Base-by-base conservation (phyloP, 2,113 vertebrate species). In the Alligator sinensis region DNA sequence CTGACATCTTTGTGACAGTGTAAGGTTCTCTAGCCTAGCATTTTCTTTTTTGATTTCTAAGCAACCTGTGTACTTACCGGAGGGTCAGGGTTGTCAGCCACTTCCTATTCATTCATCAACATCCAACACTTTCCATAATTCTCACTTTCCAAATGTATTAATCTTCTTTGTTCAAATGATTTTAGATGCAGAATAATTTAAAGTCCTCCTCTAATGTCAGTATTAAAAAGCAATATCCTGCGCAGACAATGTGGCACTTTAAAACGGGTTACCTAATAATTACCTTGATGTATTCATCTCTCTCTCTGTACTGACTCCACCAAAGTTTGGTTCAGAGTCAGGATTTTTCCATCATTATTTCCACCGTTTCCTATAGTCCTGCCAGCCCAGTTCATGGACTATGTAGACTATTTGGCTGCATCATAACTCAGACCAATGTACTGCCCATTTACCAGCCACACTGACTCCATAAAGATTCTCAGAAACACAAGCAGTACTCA, bases 381-480 rank as follows among this genome's bases (percentile, higher is more conserved):
- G 47, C 10, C 5, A 47, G 30, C 28, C 0, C 4, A 0, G 38
- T 84, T 70, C 55, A 68, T 55, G 38, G 64, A 28, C 54, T 57
- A 8, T 7, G 11, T 5, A 60, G 18, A 3, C 13, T 4, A 21
- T 12, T 54, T 58, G 25, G 21, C 21, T 0, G 0, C 25, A 81
- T 25, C 27, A n/a, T 66, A 25, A 66, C 27, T 28, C n/a, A 28
- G 63, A 66, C 28, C 28, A 66, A 28, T 66, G n/a, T 7, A n/a
- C 2, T 2, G 4, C 28, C 84, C 5, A 5, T 59, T 14, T 0
- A 0, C 22, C 80, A 74, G 64, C 55, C 27, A 27, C 75, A 84
- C 77, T 5, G 5, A 25, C 54, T 63, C 19, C 4, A 6, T 60
- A 7, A 80, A 9, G 21, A 0, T 0, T 58, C 82, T 87, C 63